Percentiles rank a stretch among this genome's conserved stretches.
These are phyloP conservation scores for Drosophila melanica DNA, from an alignment of 1,140 invertebrate species.

Conservation along the genomic window DNA sequence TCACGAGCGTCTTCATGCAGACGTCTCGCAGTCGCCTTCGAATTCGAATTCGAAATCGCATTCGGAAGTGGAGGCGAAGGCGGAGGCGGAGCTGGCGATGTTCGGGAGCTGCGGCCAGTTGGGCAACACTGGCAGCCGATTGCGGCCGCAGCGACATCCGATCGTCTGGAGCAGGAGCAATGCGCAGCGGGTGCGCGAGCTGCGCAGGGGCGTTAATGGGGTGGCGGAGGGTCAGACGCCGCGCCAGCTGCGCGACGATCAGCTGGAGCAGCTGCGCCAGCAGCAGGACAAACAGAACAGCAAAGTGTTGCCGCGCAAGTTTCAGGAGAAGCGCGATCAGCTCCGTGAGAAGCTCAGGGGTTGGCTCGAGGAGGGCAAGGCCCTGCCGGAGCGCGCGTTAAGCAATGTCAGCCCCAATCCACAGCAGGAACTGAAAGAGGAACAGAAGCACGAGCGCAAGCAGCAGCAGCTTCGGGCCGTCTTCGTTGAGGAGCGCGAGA, in stretches of 20 bases:
- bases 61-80: no score
- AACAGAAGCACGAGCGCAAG: not conserved
- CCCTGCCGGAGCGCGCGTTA: not conserved
- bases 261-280: conserved; percentile 18
- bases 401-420: no score
- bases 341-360: not conserved
- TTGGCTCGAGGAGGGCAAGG: conserved; percentile 13
- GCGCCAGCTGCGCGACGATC: conserved; percentile 2
- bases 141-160: not conserved
- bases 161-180: conserved; percentile 7
- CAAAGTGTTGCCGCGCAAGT: conserved; percentile 12
- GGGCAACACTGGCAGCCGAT: not conserved
- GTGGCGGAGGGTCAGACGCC: not conserved
- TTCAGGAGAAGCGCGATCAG: conserved; percentile 10
- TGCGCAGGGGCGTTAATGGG: not conserved
- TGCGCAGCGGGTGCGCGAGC: not conserved
- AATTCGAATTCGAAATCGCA: no score
- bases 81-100: not conserved
- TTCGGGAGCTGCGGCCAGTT: not conserved
- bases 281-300: conserved; percentile 9
- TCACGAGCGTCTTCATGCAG: no score
- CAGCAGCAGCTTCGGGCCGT: conserved; percentile 8
- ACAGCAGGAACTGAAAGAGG: not conserved
- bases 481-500: not conserved
- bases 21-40: no score